Evolutionary conservation across 2,113 vertebrate species (phyloP), one percentile per base, ranked within the genome.

Genomic region (Lamprologus speciosus): DNA sequence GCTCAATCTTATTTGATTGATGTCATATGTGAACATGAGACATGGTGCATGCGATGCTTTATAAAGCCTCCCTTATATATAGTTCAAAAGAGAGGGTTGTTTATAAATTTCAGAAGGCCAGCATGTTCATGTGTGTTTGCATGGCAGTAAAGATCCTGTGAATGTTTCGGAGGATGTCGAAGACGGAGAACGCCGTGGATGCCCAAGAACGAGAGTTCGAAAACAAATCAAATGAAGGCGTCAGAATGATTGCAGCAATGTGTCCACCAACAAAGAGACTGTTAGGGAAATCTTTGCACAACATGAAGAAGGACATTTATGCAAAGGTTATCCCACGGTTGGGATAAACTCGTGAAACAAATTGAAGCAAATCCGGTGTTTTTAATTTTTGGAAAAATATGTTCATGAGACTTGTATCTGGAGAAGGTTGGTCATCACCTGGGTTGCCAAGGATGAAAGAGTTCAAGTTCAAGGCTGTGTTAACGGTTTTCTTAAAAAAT

Each of bases 81-180:
- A 42, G 37, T 70, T 70, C 8, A 73, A 73, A 73, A 73, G 68
- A 73, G 14, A 45, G 14, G 13, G 21, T 10, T 47, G 40, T 45
- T 47, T 73, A 13, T 47, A 73, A 23, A 73, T 75, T 28, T 28
- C 23, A 28, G 14, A 45, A 75, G 68, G 6, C 68, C 21, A 16
- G 14, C 68, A 26, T 10, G 4, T 45, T 17, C 21, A 73, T 16
- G 21, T 73, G 37, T 42, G 37, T 73, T 73, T 21, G 12, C 13
- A 0, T 73, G 68, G 68, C 37, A 26, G 1, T 17, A 26, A 45
- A 73, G 37, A 73, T 73, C 37, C 37, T 16, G 37, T 26, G 65
- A 73, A 26, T 45, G 68, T 42, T 23, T n/a, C 0, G 5, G 65
- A 42, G n/a, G n/a, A 70, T 70, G 35, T 10, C 0, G 40, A 17